These are phyloP conservation scores for Spinus olivaceus DNA, from an alignment of 2,797 vertebrate genomes.

Conservation along the genomic window DNA sequence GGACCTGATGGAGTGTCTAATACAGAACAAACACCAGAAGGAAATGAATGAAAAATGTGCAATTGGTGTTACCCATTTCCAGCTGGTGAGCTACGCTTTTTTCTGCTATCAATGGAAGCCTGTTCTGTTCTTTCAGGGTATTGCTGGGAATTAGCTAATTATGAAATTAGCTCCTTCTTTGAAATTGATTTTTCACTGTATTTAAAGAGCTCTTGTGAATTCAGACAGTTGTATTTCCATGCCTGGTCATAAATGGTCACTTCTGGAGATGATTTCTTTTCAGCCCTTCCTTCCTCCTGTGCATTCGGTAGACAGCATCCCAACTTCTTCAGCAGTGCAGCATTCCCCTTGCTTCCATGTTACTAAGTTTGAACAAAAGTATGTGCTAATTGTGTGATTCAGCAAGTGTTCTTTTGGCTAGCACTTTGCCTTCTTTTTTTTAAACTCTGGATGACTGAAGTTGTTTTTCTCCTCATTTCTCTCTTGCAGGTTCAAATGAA, in stretches of 20 bases:
- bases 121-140: neutral
- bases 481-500: slow-evolving; percentile 91
- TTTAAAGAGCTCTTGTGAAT: neutral
- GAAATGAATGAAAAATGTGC: slow-evolving; percentile 96
- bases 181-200: neutral
- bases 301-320: neutral
- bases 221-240: neutral
- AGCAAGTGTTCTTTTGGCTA: neutral
- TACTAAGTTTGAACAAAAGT: neutral
- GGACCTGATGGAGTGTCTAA: slow-evolving; percentile 95
- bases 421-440: neutral
- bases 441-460: neutral
- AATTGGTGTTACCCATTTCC: slow-evolving; percentile 94
- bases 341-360: neutral
- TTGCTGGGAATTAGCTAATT: neutral
- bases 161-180: neutral
- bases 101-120: neutral
- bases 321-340: neutral
- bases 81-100: slow-evolving; percentile 82
- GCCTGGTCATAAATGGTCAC: neutral
- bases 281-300: neutral
- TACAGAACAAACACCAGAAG: slow-evolving; percentile 96
- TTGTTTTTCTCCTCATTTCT: neutral
- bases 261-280: neutral
- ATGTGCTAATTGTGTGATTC: neutral